These are phyloP conservation scores for Allobates femoralis DNA, from an alignment of 2,797 vertebrate genomes.

Conservation along the genomic window DNA sequence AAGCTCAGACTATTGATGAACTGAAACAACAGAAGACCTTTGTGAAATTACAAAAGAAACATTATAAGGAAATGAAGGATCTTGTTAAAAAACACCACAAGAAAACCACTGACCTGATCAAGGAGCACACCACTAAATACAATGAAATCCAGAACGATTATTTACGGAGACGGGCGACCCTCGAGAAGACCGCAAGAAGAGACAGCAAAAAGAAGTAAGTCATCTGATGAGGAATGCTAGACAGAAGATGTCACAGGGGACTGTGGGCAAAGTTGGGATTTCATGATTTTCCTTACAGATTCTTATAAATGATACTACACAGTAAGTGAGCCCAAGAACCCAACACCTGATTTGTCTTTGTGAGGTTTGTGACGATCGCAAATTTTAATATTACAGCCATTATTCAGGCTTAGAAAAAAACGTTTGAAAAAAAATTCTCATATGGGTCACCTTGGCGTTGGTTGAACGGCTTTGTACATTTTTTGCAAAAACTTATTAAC, in stretches of 20 bases:
- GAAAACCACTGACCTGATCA: slow-evolving; percentile 94
- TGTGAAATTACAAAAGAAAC: slow-evolving; percentile 92
- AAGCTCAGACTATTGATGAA: slow-evolving; percentile 92
- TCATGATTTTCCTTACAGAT: not conserved
- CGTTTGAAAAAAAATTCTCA: too few relatives aligned
- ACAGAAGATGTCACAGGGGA: not conserved
- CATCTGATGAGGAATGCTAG: not conserved
- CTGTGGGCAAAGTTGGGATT: not conserved
- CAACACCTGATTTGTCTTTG: not conserved
- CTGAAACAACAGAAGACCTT: slow-evolving; percentile 94
- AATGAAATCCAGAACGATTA: slow-evolving; percentile 91
- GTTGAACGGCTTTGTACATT: too few relatives aligned
- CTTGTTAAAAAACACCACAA: slow-evolving; percentile 94
- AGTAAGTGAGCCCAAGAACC: not conserved
- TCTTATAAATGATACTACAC: not conserved
- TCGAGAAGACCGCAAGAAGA: slow-evolving; percentile 90
- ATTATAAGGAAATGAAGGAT: slow-evolving; percentile 99
- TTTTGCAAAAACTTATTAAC: too few relatives aligned
- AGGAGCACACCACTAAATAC: slow-evolving; percentile 89
- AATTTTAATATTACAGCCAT: too few relatives aligned
- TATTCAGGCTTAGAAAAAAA: too few relatives aligned
- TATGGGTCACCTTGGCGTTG: too few relatives aligned
- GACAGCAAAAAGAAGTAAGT: slow-evolving; percentile 96
- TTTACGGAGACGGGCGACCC: slow-evolving; percentile 79
- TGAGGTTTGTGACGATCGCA: too few relatives aligned